Conservation (phyloP, 2,888 invertebrate genomes). For the Phengaris alcon region DNA sequence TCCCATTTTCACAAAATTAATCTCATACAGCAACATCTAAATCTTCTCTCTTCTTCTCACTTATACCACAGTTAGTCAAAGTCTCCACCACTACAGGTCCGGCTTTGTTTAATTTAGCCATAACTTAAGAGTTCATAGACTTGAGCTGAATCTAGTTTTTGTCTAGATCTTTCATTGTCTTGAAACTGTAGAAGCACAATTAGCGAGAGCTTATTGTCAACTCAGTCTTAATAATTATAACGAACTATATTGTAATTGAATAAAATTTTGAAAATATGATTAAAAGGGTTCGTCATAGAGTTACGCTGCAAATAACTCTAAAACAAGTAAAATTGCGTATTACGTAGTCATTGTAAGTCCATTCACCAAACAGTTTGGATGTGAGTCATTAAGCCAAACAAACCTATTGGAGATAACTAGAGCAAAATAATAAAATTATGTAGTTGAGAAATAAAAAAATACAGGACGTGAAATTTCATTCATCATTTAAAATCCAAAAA, state of each 20-base stretch:
- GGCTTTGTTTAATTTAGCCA: conserved; percentile 15
- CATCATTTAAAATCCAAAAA: no score
- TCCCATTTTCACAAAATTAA: no score
- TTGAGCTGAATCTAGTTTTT: conserved; percentile 1
- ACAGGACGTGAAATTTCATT: no score
- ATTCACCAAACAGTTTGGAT: no score
- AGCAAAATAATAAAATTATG: no score
- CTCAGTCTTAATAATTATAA: not conserved
- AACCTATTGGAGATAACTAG: no score
- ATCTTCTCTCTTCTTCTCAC: not conserved
- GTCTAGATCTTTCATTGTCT: conserved; percentile 18
- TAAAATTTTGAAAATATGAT: not conserved
- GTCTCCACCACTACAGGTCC: not conserved
- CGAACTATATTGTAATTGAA: not conserved
- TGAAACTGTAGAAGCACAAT: conserved; percentile 9
- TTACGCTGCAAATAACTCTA: not conserved
- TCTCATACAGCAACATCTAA: no score
- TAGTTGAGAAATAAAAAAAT: no score
- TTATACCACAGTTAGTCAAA: not conserved
- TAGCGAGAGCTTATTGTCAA: not conserved
- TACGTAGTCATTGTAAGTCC: not conserved
- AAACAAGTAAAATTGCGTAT: not conserved
- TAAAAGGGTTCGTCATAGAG: not conserved
- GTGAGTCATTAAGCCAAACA: no score
- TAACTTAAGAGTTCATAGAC: conserved; percentile 18